These are phyloP conservation scores for Cercocebus atys DNA, from an alignment of 2,113 vertebrate genomes.

Conservation along the genomic window DNA sequence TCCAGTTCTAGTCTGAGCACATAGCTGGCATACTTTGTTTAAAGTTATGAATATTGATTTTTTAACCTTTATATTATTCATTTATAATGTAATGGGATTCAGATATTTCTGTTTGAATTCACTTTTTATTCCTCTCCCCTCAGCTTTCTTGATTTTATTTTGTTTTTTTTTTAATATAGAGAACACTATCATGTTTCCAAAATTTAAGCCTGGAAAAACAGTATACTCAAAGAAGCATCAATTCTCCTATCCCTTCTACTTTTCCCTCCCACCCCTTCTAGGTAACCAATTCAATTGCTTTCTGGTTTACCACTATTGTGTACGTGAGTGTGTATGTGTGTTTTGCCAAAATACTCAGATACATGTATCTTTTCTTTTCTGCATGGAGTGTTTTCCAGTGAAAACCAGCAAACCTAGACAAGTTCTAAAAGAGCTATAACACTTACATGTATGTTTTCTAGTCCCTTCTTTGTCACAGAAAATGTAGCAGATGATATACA, in stretches of 20 bases:
- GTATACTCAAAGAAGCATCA: neutral
- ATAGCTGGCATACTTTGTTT: neutral
- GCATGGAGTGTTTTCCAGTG: too few species aligned
- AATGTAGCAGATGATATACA: neutral
- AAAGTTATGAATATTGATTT: neutral
- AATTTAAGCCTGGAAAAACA: neutral
- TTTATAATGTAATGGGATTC: neutral
- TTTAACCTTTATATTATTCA: neutral
- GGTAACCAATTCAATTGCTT: neutral
- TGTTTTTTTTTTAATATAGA: neutral
- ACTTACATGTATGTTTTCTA: neutral
- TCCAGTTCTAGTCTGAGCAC: neutral
- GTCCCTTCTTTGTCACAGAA: neutral
- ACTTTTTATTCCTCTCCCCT: neutral
- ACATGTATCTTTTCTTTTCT: neutral
- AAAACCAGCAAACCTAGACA: too few species aligned
- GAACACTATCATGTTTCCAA: neutral
- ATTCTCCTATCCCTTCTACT: too few species aligned
- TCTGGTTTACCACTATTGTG: neutral
- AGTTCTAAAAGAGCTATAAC: too few species aligned
- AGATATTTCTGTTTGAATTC: neutral
- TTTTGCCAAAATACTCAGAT: constrained; percentile 17
- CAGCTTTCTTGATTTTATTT: neutral
- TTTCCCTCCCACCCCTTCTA: too few species aligned
- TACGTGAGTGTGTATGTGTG: neutral